phyloP scores from a whole-genome alignment of 2,797 vertebrate species.

The Cygnus olor region DNA sequence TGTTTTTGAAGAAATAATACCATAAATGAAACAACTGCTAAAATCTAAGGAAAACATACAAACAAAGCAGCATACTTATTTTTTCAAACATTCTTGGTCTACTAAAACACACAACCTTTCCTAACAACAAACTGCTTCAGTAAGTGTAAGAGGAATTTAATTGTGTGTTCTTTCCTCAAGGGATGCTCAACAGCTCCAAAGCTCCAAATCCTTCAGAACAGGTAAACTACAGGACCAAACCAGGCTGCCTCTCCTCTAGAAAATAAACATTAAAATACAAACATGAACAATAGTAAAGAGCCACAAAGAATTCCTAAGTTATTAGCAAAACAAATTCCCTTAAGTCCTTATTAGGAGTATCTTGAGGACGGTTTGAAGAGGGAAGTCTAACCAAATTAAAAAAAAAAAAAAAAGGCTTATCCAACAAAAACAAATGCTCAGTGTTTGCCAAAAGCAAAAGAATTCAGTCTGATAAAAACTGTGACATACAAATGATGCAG shows the following conservation, averaged over 20 bases:
- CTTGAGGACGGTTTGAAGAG: constrained; percentile 41
- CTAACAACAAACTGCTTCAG: background rate
- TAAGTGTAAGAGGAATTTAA: background rate
- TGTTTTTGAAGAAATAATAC: background rate
- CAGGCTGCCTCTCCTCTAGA: background rate
- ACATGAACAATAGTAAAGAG: constrained; percentile 52
- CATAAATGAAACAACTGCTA: background rate
- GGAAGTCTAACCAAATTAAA: constrained; percentile 57
- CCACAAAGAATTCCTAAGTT: constrained; percentile 61
- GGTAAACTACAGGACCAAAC: constrained; percentile 8
- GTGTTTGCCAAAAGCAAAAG: constrained; percentile 54
- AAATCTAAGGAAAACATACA: background rate
- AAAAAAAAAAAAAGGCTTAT: constrained; percentile 40
- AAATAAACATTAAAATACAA: constrained; percentile 41
- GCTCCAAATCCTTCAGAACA: constrained; percentile 7
- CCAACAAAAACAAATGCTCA: background rate
- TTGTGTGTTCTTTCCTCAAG: background rate
- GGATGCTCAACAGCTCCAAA: background rate
- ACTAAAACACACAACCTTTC: background rate
- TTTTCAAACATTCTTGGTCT: background rate
- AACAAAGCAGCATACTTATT: background rate
- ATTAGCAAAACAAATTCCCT: constrained; percentile 71
- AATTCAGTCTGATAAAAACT: constrained; percentile 47
- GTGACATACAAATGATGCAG: constrained; percentile 26
- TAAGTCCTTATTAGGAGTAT: constrained; percentile 66